Percentiles rank a stretch among this genome's conserved stretches.
Evolutionary conservation across 2,113 vertebrate genomes (phyloP).

Genomic region (Sinocyclocheilus anshuiensis): DNA sequence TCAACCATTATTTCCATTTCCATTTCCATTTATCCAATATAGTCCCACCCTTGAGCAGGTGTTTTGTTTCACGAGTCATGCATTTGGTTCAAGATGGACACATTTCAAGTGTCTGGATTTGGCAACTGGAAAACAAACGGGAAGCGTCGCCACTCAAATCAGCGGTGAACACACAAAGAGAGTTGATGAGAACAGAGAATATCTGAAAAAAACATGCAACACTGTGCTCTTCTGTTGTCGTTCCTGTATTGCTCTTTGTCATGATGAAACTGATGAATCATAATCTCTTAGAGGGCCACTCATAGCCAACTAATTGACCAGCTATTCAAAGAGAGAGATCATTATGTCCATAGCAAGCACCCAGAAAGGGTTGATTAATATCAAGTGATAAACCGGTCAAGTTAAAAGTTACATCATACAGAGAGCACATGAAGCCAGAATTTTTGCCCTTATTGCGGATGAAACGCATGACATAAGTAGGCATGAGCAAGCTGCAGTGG

Average conservation of each 20-base stretch:
- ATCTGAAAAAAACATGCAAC: not conserved
- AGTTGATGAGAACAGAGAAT: not conserved
- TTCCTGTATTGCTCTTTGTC: not conserved
- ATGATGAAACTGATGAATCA: not conserved
- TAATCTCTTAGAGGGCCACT: not conserved
- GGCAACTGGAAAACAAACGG: no score
- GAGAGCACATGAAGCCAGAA: not conserved
- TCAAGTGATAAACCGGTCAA: not conserved
- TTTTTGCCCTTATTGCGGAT: not conserved
- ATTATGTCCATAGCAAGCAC: not conserved
- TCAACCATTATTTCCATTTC: not conserved
- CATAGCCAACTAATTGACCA: not conserved
- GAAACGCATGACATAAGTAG: not conserved
- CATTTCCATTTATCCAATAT: not conserved
- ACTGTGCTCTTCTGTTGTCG: not conserved
- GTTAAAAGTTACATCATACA: slow-evolving; percentile 1
- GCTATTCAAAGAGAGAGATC: not conserved
- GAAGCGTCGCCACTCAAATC: no score
- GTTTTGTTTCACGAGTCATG: not conserved
- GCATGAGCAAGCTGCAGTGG: no score
- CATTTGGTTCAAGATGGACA: not conserved
- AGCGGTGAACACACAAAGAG: not conserved
- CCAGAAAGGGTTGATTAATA: not conserved
- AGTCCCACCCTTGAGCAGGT: not conserved
- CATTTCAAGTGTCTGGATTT: no score